These are phyloP conservation scores for Ciconia nigra DNA, from an alignment of 2,797 vertebrate genomes.

Conservation along the genomic window DNA sequence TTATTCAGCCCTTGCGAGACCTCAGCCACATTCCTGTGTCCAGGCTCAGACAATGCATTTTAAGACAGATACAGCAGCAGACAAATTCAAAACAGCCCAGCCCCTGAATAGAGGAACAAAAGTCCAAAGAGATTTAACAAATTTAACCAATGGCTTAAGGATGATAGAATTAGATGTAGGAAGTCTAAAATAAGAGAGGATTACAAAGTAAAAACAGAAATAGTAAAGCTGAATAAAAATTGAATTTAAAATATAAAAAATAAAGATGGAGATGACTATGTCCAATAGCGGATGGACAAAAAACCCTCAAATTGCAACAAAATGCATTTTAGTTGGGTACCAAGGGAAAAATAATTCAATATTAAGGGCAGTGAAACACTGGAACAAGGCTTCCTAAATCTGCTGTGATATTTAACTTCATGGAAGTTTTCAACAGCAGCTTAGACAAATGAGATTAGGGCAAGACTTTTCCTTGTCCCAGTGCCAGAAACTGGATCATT, in stretches of 20 bases:
- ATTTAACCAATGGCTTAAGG: neutral
- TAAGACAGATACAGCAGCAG: neutral
- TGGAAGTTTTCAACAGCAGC: constrained; percentile 11
- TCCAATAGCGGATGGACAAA: neutral
- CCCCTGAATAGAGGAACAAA: neutral
- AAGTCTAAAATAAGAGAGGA: neutral
- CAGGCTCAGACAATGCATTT: neutral
- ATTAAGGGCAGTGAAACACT: neutral
- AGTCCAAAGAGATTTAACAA: neutral
- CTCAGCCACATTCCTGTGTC: constrained; percentile 15
- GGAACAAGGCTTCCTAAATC: neutral
- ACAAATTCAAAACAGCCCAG: constrained; percentile 1
- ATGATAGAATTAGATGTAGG: neutral
- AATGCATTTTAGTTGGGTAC: neutral
- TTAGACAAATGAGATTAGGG: constrained; percentile 1
- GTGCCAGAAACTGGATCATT: neutral
- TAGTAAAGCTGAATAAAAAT: neutral
- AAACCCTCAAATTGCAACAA: neutral
- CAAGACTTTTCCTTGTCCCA: neutral
- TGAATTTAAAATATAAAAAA: neutral
- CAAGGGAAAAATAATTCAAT: neutral
- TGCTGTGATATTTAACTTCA: neutral
- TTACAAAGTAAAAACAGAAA: neutral
- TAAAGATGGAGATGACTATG: neutral
- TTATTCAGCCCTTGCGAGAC: constrained; percentile 20